Evolutionary conservation across 1,140 invertebrate species (phyloP), one percentile per base, ranked within the genome.

Genomic region (Platyscapa corneri): DNA sequence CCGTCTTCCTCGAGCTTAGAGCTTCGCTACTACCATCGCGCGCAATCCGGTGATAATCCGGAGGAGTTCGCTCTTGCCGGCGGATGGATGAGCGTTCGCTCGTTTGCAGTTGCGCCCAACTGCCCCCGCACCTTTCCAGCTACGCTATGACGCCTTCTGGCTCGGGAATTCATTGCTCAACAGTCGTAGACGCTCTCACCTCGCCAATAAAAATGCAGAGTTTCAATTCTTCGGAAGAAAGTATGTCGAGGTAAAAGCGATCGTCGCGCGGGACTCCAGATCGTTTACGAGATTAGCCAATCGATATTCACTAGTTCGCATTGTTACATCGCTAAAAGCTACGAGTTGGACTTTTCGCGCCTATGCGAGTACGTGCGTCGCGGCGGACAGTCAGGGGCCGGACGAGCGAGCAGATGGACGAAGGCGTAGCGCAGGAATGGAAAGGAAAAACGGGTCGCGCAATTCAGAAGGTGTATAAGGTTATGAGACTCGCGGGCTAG

Each of bases 161-260:
- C 1, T 27, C 56, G 56, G 27, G 20, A 1, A 60, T 60, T 16
- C 23, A 23, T 60, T 60, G 56, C 56, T 23, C 56, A 60, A 60
- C 23, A 23, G 56, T 23, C 23, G 27, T 27, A 60, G 56, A 60
- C 56, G 56, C 14, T 60, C 56, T 37, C 70, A 23, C 3, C 37
- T 8, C 30, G 37, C 39, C 23, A 7, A 42, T 74, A 37, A 74
- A 42, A 74, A 27, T 42, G 70, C 30, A 32, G 16, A 39, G 70
- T 37, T n/a, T 74, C 23, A 6, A 42, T 34, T 34, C 37, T 20
- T 39, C 37, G 37, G 70, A 27, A 32, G 37, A 20, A 42, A 74
- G 70, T 74, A n/a, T 74, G 70, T 74, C 70, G 70, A 74, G 70
- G 70, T 42, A 42, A 74, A 74, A 20, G 23, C 70, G 37, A 39